Percentiles rank a stretch among this genome's conserved stretches.
These are phyloP conservation scores for Parelbella ahira DNA, from an alignment of 2,888 invertebrate species.

Conservation along the genomic window DNA sequence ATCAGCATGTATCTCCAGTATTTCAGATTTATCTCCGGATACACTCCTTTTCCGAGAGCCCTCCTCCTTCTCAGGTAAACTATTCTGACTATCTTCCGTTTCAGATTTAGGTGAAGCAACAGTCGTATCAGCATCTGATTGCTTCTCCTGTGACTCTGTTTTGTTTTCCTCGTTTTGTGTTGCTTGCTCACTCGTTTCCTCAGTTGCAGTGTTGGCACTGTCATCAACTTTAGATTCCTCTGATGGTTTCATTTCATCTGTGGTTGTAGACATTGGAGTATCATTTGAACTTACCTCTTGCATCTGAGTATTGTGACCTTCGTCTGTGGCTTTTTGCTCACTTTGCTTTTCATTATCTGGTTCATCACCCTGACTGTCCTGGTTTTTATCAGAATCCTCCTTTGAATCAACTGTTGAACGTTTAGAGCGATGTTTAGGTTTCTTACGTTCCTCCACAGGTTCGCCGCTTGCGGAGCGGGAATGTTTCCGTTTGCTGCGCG, in stretches of 20 bases:
- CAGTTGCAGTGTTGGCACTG: conserved; percentile 28
- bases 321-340: conserved; percentile 38
- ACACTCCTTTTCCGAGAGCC: conserved; percentile 39
- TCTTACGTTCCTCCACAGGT: conserved; percentile 71
- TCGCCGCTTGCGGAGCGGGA: conserved; percentile 72
- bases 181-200: conserved; percentile 33
- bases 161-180: conserved; percentile 20
- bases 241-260: conserved; percentile 43
- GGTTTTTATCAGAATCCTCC: conserved; percentile 55
- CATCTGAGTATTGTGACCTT: conserved; percentile 7
- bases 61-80: conserved; percentile 16
- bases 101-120: conserved; percentile 52
- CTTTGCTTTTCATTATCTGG: conserved; percentile 43
- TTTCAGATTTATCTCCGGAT: conserved; percentile 60
- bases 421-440: conserved; percentile 60
- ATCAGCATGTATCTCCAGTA: conserved; percentile 61
- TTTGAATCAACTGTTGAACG: conserved; percentile 54
- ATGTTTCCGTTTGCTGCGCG: conserved; percentile 74
- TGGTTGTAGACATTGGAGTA: conserved; percentile 55
- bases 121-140: conserved; percentile 46
- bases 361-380: conserved; percentile 54
- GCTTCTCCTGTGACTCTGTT: conserved; percentile 31
- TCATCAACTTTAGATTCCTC: conserved; percentile 42
- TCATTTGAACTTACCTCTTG: conserved; percentile 35
- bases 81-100: conserved; percentile 18